Conservation (phyloP, 92 coral and sea anemone genomes). For the Palythoa heliodiscus region DNA sequence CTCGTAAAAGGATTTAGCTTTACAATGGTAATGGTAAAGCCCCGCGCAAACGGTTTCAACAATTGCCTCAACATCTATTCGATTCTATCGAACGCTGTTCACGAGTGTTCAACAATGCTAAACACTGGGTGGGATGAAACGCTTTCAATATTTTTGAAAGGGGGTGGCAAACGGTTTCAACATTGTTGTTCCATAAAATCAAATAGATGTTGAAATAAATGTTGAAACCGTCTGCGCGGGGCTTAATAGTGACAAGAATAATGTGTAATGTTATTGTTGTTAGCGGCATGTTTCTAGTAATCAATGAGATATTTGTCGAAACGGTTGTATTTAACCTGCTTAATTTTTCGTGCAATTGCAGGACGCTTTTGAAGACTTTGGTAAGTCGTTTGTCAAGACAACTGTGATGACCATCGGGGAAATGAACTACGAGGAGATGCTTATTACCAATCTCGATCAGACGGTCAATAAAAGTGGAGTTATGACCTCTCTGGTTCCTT, state of each 20-base stretch:
- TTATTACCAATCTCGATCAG: conserved; percentile 54
- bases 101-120: too few species aligned
- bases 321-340: neutral
- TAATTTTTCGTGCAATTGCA: conserved; percentile 28
- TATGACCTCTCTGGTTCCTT: conserved; percentile 67
- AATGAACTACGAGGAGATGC: conserved; percentile 64
- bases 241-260: neutral
- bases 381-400: conserved; percentile 60
- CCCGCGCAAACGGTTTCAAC: too few species aligned
- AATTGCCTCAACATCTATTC: too few species aligned
- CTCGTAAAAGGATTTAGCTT: too few species aligned
- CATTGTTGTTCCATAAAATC: too few species aligned
- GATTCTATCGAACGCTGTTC: too few species aligned
- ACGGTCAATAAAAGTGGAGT: conserved; percentile 40
- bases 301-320: neutral
- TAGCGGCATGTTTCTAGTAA: neutral
- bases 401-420: conserved; percentile 89
- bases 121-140: too few species aligned
- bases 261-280: neutral
- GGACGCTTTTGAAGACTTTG: conserved; percentile 71
- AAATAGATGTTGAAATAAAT: too few species aligned
- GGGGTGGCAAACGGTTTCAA: too few species aligned
- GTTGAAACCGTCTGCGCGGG: too few species aligned
- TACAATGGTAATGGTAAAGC: too few species aligned
- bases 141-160: too few species aligned